Percentiles rank a stretch among this genome's conserved stretches.
phyloP scores from a whole-genome alignment of 2,113 vertebrate species.

The Pogona vitticeps region DNA sequence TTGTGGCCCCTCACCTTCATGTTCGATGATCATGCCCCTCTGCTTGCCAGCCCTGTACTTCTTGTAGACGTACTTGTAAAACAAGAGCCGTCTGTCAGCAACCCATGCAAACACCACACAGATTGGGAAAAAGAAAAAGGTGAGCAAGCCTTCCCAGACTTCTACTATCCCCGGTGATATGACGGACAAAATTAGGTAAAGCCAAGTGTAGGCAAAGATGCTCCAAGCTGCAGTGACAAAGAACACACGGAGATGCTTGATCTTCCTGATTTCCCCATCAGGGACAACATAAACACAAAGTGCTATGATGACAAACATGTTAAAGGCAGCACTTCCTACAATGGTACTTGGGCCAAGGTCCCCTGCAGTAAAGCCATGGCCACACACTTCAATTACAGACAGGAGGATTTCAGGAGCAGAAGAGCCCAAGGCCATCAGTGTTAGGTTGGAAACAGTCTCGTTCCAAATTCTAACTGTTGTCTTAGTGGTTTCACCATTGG shows the following conservation, averaged over 20 bases:
- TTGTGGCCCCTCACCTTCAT: slow-evolving; percentile 88
- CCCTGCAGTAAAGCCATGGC: slow-evolving; percentile 90
- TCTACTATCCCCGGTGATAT: slow-evolving; percentile 91
- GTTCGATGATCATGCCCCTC: slow-evolving; percentile 94
- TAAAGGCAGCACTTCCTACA: slow-evolving; percentile 96
- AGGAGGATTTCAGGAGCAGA: slow-evolving; percentile 96
- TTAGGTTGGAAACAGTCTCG: slow-evolving; percentile 96
- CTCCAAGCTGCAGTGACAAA: slow-evolving; percentile 97
- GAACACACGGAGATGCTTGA: slow-evolving; percentile 95
- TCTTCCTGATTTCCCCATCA: slow-evolving; percentile 89
- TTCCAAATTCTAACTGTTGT: slow-evolving; percentile 96
- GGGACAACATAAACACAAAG: slow-evolving; percentile 95
- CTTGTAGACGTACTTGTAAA: slow-evolving; percentile 96
- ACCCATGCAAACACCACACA: slow-evolving; percentile 94
- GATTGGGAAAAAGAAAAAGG: slow-evolving; percentile 95
- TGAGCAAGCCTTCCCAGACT: slow-evolving; percentile 96
- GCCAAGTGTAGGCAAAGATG: slow-evolving; percentile 96
- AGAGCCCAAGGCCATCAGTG: slow-evolving; percentile 95
- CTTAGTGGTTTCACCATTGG: slow-evolving; percentile 91
- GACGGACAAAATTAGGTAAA: slow-evolving; percentile 94
- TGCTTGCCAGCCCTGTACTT: slow-evolving; percentile 90
- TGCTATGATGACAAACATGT: slow-evolving; percentile 98
- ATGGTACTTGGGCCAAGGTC: slow-evolving; percentile 97
- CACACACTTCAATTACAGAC: slow-evolving; percentile 95
- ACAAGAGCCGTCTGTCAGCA: slow-evolving; percentile 93